Conservation (phyloP, 2,797 vertebrate genomes). For the Gorsachius magnificus region DNA sequence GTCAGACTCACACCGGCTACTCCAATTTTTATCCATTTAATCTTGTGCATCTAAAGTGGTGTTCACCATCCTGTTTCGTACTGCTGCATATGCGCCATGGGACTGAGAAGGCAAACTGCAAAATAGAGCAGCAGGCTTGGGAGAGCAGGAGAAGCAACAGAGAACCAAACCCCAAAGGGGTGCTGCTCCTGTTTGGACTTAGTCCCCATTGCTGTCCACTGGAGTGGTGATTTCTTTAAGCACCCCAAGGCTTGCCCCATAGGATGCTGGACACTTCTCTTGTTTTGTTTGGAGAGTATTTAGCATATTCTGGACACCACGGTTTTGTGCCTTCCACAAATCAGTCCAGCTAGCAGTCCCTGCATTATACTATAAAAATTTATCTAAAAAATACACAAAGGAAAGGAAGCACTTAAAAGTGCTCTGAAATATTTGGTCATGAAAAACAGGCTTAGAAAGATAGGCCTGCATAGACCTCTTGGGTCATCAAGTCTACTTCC, state of each 20-base stretch:
- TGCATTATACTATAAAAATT: background rate
- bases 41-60: background rate
- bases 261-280: background rate
- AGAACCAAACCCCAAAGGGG: background rate
- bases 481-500: slow-evolving; percentile 11
- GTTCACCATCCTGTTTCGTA: background rate
- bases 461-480: background rate
- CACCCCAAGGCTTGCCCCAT: background rate
- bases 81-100: background rate
- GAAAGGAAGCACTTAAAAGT: slow-evolving; percentile 5
- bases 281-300: background rate
- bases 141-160: background rate
- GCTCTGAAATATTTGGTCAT: background rate
- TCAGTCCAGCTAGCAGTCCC: background rate
- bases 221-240: background rate
- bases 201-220: background rate
- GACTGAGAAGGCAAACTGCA: background rate
- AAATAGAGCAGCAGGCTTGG: background rate
- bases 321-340: background rate
- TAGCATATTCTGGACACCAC: background rate
- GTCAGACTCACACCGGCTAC: background rate
- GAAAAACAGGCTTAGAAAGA: slow-evolving; percentile 29
- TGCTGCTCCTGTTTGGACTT: background rate
- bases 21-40: background rate
- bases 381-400: slow-evolving; percentile 32